Evolutionary conservation across 2,113 vertebrate genomes (phyloP), one percentile per base, ranked within the genome.

Genomic region (Alosa alosa): DNA sequence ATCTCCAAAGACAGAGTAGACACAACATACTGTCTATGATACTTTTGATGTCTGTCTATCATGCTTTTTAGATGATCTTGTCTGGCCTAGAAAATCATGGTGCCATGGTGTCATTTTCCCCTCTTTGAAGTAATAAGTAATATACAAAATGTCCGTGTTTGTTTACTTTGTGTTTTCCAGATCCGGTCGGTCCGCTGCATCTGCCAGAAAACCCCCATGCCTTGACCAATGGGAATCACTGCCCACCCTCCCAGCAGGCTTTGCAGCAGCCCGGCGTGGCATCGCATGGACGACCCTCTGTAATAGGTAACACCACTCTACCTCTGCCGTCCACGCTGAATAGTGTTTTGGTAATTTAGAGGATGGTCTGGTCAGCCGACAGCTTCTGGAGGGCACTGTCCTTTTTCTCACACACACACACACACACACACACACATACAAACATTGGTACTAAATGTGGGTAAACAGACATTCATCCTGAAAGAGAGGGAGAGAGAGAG

Each of bases 191-290:
- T 17, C 86, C 92, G 3, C 86, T 93, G 20, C 91, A 94, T 8
- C 57, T 89, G 45, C 86, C 88, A 0, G 90, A 94, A 4, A 87
- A 89, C 17, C 89, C 95, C 4, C 87, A 91, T 46, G 86, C 93
- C 3, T 81, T 92, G 89, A 94, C 95, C 90, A 98, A 97, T 8
- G 96, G 95, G 90, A 96, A 89, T 89, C 96, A 97, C 36, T 93
- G 94, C 5, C 92, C 95, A 18, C 92, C 92, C 83, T 84, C 88
- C 17, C 96, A 96, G 81, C 95, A 94, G 1, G 3, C 95, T 88
- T 83, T 86, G 82, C 96, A 94, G 83, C 95, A 92, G 57, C 83
- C 93, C 18, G 94, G 88, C 87, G 83, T 90, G 36, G 85, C 91
- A 4, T 44, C 41, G 41, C 41, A 44, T 44, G 41, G 41, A 44